Percentiles rank a stretch among this genome's conserved stretches.
Conservation (phyloP, 2,888 invertebrate genomes). For the Dastarcus helophoroides region DNA sequence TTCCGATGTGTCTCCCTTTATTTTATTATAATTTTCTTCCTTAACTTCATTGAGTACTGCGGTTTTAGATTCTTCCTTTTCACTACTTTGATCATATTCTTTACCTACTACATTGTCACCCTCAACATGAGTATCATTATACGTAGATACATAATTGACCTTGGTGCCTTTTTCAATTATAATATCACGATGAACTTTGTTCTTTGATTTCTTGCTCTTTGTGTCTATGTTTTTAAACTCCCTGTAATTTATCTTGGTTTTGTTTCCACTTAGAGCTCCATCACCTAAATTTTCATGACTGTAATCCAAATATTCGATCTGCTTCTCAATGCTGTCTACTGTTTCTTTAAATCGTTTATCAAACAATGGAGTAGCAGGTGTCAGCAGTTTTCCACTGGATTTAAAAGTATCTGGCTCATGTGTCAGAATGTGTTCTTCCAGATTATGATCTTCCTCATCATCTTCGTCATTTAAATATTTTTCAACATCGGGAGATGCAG, state of each 20-base stretch:
- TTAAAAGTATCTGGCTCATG: slow-evolving; percentile 5
- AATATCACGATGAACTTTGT: slow-evolving; percentile 25
- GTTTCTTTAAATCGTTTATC: slow-evolving; percentile 44
- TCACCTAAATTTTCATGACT: slow-evolving; percentile 19
- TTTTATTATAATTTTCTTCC: too few relatives aligned
- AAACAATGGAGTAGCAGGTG: slow-evolving; percentile 43
- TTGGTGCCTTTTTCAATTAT: slow-evolving; percentile 38
- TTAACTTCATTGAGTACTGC: too few relatives aligned
- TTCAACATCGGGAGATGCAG: slow-evolving; percentile 7
- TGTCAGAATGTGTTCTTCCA: neutral
- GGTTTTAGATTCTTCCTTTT: too few relatives aligned
- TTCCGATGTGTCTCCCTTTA: too few relatives aligned
- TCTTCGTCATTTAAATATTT: neutral
- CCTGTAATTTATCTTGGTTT: slow-evolving; percentile 23
- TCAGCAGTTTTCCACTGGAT: slow-evolving; percentile 33
- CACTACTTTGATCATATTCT: too few relatives aligned
- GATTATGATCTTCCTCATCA: too few relatives aligned
- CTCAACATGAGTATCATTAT: neutral
- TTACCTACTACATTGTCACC: too few relatives aligned
- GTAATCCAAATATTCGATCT: slow-evolving; percentile 30
- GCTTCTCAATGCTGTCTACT: slow-evolving; percentile 43
- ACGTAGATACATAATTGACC: slow-evolving; percentile 21
- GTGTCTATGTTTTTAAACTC: slow-evolving; percentile 24
- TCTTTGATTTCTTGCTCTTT: slow-evolving; percentile 24
- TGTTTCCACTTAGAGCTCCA: slow-evolving; percentile 18